Evolutionary conservation across 64 coral and sea anemone genomes (phyloP).

Genomic region (Montipora capricornis): DNA sequence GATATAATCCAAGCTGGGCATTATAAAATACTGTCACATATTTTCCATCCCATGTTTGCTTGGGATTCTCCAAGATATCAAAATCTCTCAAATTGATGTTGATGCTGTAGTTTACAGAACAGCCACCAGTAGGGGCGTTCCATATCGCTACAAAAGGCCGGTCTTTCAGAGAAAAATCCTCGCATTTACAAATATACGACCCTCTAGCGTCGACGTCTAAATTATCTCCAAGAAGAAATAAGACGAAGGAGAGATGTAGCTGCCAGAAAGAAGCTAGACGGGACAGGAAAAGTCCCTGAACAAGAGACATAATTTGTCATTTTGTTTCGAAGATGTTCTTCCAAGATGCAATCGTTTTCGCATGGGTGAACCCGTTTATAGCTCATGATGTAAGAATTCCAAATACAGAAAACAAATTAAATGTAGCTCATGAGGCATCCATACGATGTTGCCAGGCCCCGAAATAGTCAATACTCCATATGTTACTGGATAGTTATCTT

Average conservation of each 20-base stretch:
- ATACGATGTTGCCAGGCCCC: neutral
- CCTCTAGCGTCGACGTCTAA: conserved; percentile 17
- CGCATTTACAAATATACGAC: conserved; percentile 77
- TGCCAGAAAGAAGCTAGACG: neutral
- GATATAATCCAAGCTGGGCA: conserved; percentile 92
- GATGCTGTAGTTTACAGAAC: conserved; percentile 88
- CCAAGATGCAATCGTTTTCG: neutral
- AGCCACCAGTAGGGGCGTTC: conserved; percentile 98
- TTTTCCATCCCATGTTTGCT: conserved; percentile 95
- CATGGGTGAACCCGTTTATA: conserved; percentile 20
- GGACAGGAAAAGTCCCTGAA: conserved; percentile 28
- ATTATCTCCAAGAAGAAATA: neutral
- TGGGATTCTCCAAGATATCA: conserved; percentile 84
- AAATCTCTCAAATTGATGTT: conserved; percentile 87
- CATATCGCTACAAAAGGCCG: conserved; percentile 96
- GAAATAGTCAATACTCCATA: conserved; percentile 29
- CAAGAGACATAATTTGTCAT: conserved; percentile 48
- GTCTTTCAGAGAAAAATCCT: conserved; percentile 73
- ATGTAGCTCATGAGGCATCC: conserved; percentile 10
- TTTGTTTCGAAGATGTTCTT: conserved; percentile 31
- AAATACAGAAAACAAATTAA: conserved; percentile 33
- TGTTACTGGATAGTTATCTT: neutral
- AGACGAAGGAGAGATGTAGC: neutral
- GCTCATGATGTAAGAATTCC: conserved; percentile 56
- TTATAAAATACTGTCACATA: conserved; percentile 94